Evolutionary conservation across 2,113 vertebrate species (phyloP).

Genomic region (Sinocyclocheilus maitianheensis): DNA sequence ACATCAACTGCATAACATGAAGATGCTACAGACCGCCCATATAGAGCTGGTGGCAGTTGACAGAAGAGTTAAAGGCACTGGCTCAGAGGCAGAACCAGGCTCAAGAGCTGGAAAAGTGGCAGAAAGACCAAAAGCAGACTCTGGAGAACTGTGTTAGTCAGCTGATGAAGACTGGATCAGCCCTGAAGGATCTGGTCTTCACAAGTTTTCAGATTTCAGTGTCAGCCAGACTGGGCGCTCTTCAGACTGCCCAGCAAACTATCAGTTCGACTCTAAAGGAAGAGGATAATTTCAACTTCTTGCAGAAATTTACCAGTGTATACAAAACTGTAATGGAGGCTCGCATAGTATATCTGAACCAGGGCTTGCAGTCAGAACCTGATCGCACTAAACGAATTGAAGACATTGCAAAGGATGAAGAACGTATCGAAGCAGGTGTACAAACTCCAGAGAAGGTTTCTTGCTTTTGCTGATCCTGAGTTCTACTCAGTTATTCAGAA

Average conservation of each 20-base stretch:
- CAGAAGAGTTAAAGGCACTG: too few relatives aligned
- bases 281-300: conserved; percentile 66
- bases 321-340: conserved; percentile 62
- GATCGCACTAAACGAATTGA: conserved; percentile 39
- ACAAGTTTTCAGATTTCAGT: conserved; percentile 62
- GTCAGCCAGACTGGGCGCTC: conserved; percentile 57
- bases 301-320: conserved; percentile 66
- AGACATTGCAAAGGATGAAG: conserved; percentile 37
- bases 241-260: conserved; percentile 59
- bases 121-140: conserved; percentile 52
- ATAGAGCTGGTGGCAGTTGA: too few relatives aligned
- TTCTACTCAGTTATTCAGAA: background rate
- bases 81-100: too few relatives aligned
- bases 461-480: conserved; percentile 63
- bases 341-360: conserved; percentile 59
- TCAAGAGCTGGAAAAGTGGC: too few relatives aligned
- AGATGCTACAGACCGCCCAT: too few relatives aligned
- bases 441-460: conserved; percentile 48
- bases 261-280: conserved; percentile 57
- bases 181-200: conserved; percentile 56
- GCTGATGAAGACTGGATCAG: conserved; percentile 59
- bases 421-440: conserved; percentile 44
- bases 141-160: conserved; percentile 36
- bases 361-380: conserved; percentile 52
- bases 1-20: too few relatives aligned